Base-by-base conservation (phyloP, 2,113 vertebrate genomes). In the Alethe diademata region DNA sequence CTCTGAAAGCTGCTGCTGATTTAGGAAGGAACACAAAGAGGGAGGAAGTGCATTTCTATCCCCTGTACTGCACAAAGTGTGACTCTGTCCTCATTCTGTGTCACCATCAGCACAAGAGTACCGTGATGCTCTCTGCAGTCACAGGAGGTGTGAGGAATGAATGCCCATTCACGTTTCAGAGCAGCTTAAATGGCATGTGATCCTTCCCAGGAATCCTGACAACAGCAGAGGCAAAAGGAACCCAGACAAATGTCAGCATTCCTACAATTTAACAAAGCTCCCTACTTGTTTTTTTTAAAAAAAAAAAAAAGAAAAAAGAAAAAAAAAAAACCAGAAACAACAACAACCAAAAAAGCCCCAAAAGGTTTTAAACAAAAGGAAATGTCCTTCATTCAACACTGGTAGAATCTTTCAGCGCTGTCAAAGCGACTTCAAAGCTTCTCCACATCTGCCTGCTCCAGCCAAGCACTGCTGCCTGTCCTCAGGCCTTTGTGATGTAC, bases 401-500 rank as follows among this genome's bases (percentile, higher is more conserved):
- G 88, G 61, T 96, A 50, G 96, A 87, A 86, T 71, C 58, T 88
- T 74, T 54, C 62, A 42, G 74, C 0, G 7, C 78, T 62, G 66
- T 65, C 90, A 64, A n/a, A 76, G 92, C 3, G 40, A 70, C 81
- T 82, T 92, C 70, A 92, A 89, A 92, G 78, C 78, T 90, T 72
- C 65, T 60, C 78, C 54, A 47, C 53, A 33, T 65, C 78, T 42
- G 86, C 12, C 64, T 48, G 47, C 95, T 60, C 51, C 65, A 66
- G 73, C 80, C 82, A 13, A 57, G 60, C 54, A 19, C 33, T 86
- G 67, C 25, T 38, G 87, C 20, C 38, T 48, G 53, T 91, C 54
- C 91, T 97, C 98, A 99, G 60, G 99, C 98, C 96, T 99, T 99
- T 9, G 98, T 99, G 97, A 99, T 99, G 98, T 98, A 98, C 43